phyloP scores from a whole-genome alignment of 2,113 vertebrate genomes.

The Odocoileus hemionus region DNA sequence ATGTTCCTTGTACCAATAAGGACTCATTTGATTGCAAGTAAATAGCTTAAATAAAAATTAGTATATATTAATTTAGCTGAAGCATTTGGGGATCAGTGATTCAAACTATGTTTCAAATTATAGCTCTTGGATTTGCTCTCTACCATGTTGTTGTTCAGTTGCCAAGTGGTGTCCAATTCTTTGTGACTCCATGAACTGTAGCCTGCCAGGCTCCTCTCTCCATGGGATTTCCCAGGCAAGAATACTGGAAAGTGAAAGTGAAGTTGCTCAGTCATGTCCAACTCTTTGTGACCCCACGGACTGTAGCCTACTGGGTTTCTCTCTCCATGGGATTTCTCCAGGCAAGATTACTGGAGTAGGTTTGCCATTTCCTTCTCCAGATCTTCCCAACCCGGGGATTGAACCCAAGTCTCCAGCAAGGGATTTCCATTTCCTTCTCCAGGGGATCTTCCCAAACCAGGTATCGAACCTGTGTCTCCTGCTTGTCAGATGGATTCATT shows the following conservation, averaged over 20 bases:
- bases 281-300: background rate
- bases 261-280: background rate
- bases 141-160: background rate
- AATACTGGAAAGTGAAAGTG: background rate
- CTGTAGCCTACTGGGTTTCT: background rate
- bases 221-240: background rate
- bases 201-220: background rate
- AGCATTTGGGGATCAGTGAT: background rate
- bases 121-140: background rate
- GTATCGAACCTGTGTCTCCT: background rate
- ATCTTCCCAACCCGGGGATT: background rate
- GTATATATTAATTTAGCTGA: background rate
- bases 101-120: background rate
- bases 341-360: background rate
- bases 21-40: background rate
- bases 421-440: background rate
- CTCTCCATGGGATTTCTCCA: background rate
- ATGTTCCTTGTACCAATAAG: background rate
- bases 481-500: background rate
- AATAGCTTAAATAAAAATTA: background rate
- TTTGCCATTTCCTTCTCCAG: background rate
- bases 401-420: background rate
- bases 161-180: background rate
- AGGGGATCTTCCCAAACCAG: background rate
- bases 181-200: background rate